A percentile compares a stretch with the other conserved stretches of the same genome.
phyloP scores from a whole-genome alignment of 2,888 invertebrate genomes.

The Ormyrus pomaceus region DNA sequence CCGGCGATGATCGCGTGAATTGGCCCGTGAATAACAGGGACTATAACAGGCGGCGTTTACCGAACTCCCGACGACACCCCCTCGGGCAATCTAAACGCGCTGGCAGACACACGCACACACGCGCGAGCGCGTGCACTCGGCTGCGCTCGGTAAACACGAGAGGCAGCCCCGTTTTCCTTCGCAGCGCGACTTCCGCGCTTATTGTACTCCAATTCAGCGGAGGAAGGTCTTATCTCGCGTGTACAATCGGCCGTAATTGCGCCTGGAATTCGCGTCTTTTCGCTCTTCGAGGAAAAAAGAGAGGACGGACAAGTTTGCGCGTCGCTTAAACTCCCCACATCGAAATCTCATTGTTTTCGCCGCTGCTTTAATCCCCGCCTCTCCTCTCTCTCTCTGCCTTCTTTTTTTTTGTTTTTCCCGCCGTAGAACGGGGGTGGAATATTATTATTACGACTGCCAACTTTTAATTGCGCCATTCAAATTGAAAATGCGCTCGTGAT shows the following conservation, averaged over 20 bases:
- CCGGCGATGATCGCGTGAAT: too few species aligned
- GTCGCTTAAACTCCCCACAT: slow-evolving; percentile 17
- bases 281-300: slow-evolving; percentile 3
- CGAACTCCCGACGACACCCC: too few species aligned
- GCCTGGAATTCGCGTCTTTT: slow-evolving; percentile 40
- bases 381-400: neutral
- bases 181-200: slow-evolving; percentile 7
- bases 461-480: slow-evolving; percentile 51
- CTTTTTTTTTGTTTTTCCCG: neutral
- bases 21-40: too few species aligned
- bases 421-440: neutral
- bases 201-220: slow-evolving; percentile 49
- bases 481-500: slow-evolving; percentile 46
- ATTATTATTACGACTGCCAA: slow-evolving; percentile 48
- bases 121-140: too few species aligned
- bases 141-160: neutral
- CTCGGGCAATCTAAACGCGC: too few species aligned
- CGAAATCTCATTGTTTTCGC: slow-evolving; percentile 37
- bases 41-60: too few species aligned
- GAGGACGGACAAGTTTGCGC: slow-evolving; percentile 9
- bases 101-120: too few species aligned
- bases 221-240: slow-evolving; percentile 41
- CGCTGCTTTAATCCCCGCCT: neutral
- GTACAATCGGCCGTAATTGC: slow-evolving; percentile 47
- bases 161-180: slow-evolving; percentile 4